phyloP scores from a whole-genome alignment of 1,140 invertebrate genomes.

The Drosophila miranda region DNA sequence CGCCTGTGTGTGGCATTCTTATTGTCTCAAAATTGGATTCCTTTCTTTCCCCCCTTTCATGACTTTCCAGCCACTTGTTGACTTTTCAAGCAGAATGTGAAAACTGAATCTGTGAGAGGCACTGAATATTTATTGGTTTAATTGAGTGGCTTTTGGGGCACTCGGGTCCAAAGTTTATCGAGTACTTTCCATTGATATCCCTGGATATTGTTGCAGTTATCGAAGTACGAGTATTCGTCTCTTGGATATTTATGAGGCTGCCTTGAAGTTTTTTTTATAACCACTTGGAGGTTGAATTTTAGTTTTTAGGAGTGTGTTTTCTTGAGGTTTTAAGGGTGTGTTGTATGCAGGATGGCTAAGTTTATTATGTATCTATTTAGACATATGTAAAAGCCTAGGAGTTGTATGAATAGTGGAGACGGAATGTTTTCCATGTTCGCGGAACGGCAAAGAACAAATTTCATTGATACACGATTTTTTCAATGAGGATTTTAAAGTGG shows the following conservation, averaged over 20 bases:
- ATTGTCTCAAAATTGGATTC: constrained; percentile 66
- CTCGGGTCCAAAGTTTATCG: constrained; percentile 9
- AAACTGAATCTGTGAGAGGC: constrained; percentile 13
- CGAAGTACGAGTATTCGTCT: background rate
- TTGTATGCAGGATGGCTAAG: no score
- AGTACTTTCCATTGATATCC: constrained; percentile 22
- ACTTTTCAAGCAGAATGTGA: constrained; percentile 43
- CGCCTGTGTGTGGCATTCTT: constrained; percentile 43
- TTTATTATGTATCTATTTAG: no score
- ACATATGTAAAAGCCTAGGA: no score
- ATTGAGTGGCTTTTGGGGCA: constrained; percentile 43
- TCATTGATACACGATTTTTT: no score
- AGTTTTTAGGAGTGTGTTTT: background rate
- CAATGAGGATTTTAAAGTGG: no score
- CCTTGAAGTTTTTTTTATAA: constrained; percentile 22
- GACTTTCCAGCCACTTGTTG: constrained; percentile 58
- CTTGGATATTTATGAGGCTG: constrained; percentile 18
- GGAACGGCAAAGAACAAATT: no score
- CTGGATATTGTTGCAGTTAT: background rate
- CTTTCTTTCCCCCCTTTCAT: background rate
- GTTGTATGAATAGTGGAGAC: no score
- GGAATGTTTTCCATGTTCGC: no score
- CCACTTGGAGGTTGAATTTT: constrained; percentile 3
- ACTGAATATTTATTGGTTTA: constrained; percentile 64
- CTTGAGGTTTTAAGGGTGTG: no score